Base-by-base conservation (phyloP, 1,140 invertebrate species). In the Cydia amplana region DNA sequence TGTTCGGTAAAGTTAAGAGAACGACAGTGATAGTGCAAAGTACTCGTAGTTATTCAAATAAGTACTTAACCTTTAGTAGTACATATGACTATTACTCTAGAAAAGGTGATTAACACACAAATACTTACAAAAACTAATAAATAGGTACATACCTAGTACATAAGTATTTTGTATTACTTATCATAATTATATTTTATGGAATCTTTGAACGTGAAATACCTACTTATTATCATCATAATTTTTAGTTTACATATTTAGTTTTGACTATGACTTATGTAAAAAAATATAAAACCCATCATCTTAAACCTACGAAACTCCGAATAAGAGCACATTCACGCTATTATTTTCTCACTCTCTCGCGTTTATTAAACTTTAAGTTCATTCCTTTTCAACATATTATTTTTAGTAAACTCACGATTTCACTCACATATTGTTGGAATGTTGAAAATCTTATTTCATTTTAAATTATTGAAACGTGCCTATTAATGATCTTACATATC, bases 381-480 rank as follows among this genome's bases (percentile, higher is more conserved):
- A 77, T 65, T n/a, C 20, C 7, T 67, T 67, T 72, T 74, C 75
- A 72, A 85, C 84, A 84, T 82, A 83, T 84, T 82, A 87, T 85
- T 85, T 87, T 77, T 79, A 81, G 80, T 87, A 82, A 84, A 83
- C 81, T 82, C 81, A 80, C 78, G 18, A 72, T 74, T 74, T 82
- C 81, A 79, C 78, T 72, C 77, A n/a, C 4, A 14, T 49, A n/a
- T 16, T 49, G 46, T 49, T 49, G 46, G 46, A 14, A n/a, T 16
- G 14, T 49, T 49, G 46, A 16, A 49, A 49, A n/a, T 49, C 16
- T 49, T n/a, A 49, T 49, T 49, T 49, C 46, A 49, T 0, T 49
- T 49, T 1, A 20, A 55, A 18, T 18, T 20, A 55, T 55, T 55
- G 51, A 55, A 55, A 10, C n/a, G 51, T 55, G n/a, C n/a, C n/a